Base-by-base conservation (phyloP, 2,888 invertebrate genomes). In the Cancer borealis region DNA sequence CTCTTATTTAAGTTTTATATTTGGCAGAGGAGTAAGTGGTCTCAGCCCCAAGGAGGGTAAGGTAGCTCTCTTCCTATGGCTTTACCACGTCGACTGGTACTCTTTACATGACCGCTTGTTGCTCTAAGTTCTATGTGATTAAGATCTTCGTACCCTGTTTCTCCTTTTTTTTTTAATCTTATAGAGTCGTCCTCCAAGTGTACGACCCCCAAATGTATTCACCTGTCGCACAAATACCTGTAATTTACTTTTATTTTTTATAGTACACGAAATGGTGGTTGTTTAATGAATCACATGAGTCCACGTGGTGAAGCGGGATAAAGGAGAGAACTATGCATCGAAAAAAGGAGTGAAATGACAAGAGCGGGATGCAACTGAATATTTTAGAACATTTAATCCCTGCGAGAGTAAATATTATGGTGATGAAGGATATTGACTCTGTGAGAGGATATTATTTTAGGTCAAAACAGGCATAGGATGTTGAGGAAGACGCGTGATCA, bases 1-100 rank as follows among this genome's bases (percentile, higher is more conserved):
- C 30, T 39, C 66, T 39, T 30, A 66, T 66, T 91, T 39, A 91
- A 91, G 66, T 39, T 30, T 3, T 88, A n/a, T 46, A 46, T 46
- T 47, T 88, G 17, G 88, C 46, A 39, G 88, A 45, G 88, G 45
- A n/a, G 39, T 30, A n/a, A 79, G 79, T 30, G 79, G 79, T 79
- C 30, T 79, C 1, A 79, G 30, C 30, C 79, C 8, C 79, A 79
- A 79, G 79, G 79, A 79, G 79, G 14, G 30, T 79, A 26, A 79
- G 30, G 30, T 26, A 30, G 26, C 39, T 39, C 30, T 30, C 79
- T 10, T 79, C 79, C 79, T 14, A 79, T 79, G 79, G 79, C 79
- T 79, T 79, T 30, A 21, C 30, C 3, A 30, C 1, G 79, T 26
- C 12, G 12, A 30, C 79, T 26, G 79, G 8, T 79, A 10, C 30